Base-by-base conservation (phyloP, 1,140 invertebrate genomes). In the Rhopalosiphum maidis region DNA sequence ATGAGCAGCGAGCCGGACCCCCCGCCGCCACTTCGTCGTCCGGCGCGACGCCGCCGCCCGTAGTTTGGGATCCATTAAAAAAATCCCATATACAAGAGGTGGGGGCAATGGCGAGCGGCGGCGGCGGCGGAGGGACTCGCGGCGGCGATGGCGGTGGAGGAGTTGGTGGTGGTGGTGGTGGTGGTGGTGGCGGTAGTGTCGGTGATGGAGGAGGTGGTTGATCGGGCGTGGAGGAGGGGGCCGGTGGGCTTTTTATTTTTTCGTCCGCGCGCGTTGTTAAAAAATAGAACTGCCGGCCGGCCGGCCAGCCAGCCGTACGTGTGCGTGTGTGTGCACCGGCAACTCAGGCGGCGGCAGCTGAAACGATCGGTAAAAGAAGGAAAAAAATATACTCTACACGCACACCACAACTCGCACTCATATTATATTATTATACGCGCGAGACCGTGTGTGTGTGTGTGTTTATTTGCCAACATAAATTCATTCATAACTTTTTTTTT, bases 1-100 rank as follows among this genome's bases (percentile, higher is more conserved):
- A 93, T 86, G 82, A 93, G 91, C 91, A 93, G 91, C 91, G 77
- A 93, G 91, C 91, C 91, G 91, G 91, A 93, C 91, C 91, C 91
- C 91, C 91, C 46, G 46, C 91, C 91, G 46, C 91, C 68, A 18
- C 91, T 22, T 9, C 68, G 90, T 4, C 68, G 41, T 21, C 82
- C 91, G 35, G 25, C 89, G 46, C 48, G 25, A 35, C 46, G 87
- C 86, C 86, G 46, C 46, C 86, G 37, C 37, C 30, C 37, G 46
- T n/a, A 86, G 85, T 86, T 86, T 86, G 54, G 89, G 60, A 77
- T 77, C 60, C 60, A 77, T 77, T 77, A 77, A 77, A 77, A 77
- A 77, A 68, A 68, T 68, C n/a, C 60, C 60, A 21, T 77, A 15
- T 51, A 77, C 30, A 35, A 77, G 60, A 5, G 60, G 60, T n/a